Conservation (phyloP, 2,888 invertebrate genomes). For the Trissolcus japonicus region DNA sequence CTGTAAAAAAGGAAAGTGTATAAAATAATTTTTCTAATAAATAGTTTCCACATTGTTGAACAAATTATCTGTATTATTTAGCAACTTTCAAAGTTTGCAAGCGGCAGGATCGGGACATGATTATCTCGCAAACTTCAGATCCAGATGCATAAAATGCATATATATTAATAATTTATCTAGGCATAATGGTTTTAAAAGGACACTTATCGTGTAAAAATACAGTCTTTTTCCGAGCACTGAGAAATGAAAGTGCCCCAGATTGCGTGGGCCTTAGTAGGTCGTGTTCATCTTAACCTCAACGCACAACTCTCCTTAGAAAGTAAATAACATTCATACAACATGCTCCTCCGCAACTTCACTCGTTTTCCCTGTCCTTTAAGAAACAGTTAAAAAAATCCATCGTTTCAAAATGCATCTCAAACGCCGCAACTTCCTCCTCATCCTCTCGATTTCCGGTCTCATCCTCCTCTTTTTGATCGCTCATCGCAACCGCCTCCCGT, state of each 20-base stretch:
- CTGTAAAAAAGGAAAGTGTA: constrained; percentile 2
- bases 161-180: neutral
- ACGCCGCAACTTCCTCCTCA: constrained; percentile 7
- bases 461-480: neutral
- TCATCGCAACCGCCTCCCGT: neutral
- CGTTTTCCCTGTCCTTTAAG: neutral
- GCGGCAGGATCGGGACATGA: neutral
- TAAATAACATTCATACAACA: constrained; percentile 11
- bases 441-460: neutral
- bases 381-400: neutral
- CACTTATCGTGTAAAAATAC: constrained; percentile 1
- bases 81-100: neutral
- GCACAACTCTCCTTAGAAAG: constrained; percentile 30
- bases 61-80: neutral
- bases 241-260: constrained; percentile 32
- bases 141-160: neutral
- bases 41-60: neutral
- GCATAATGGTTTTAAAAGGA: neutral
- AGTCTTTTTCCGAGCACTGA: constrained; percentile 7
- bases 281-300: constrained; percentile 34
- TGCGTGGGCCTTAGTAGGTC: constrained; percentile 33
- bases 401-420: constrained; percentile 14
- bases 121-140: neutral
- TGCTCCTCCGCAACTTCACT: constrained; percentile 6
- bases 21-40: neutral